Evolutionary conservation across 2,797 vertebrate genomes (phyloP).

Genomic region (Propithecus deckenii): DNA sequence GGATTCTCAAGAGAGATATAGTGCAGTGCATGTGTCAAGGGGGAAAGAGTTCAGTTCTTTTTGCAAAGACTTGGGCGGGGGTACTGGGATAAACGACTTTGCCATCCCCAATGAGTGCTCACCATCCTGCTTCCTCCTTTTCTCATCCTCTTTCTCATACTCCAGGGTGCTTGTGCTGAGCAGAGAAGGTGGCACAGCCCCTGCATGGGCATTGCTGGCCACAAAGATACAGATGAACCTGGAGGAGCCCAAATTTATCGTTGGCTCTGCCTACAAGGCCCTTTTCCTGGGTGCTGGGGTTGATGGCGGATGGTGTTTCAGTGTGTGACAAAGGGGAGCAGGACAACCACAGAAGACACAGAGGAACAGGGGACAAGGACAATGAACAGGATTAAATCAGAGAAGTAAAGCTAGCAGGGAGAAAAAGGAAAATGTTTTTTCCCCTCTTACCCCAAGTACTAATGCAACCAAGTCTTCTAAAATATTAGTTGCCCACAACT

Average conservation of each 20-base stretch:
- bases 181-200: neutral
- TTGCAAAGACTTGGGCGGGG: neutral
- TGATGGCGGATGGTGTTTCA: neutral
- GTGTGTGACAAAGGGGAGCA: neutral
- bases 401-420: neutral
- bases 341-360: neutral
- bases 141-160: neutral
- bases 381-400: neutral
- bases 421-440: neutral
- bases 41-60: neutral
- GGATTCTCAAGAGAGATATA: neutral
- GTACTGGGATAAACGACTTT: neutral
- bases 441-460: neutral
- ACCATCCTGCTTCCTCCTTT: neutral
- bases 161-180: neutral
- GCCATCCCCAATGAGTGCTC: neutral
- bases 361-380: neutral
- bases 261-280: neutral
- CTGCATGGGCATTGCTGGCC: neutral
- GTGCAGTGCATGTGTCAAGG: neutral
- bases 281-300: neutral
- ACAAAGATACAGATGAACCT: neutral
- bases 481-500: neutral
- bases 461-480: neutral
- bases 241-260: neutral